Conservation (phyloP, 2,113 vertebrate species). For the human (Homo sapiens) region DNA sequence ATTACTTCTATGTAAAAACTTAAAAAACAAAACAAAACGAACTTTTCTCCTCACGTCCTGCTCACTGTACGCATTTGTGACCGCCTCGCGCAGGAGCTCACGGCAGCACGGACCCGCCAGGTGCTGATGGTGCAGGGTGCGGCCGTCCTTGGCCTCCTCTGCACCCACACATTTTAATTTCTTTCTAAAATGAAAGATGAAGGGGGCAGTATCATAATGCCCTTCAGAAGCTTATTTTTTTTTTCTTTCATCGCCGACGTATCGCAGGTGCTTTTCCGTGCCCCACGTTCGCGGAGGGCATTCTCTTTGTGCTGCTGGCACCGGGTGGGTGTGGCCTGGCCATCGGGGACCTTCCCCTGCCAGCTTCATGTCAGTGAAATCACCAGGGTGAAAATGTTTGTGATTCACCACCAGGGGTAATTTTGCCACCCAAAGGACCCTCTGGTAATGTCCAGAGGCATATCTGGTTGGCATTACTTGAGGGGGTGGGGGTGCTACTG, state of each 20-base stretch:
- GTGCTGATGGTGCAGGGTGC: accelerated
- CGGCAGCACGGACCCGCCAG: accelerated
- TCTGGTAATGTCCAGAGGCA: accelerated
- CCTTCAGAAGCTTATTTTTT: accelerated
- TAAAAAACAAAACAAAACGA: neutral
- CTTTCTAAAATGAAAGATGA: neutral
- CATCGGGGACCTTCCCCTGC: no score
- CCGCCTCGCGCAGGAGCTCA: accelerated
- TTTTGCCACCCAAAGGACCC: neutral
- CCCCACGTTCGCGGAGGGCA: accelerated
- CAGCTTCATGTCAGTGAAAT: neutral
- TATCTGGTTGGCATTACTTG: accelerated
- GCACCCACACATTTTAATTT: accelerated
- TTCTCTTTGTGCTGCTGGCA: no score
- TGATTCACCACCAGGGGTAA: neutral
- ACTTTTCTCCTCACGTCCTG: accelerated
- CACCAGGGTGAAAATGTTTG: no score
- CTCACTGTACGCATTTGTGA: accelerated
- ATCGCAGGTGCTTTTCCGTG: accelerated
- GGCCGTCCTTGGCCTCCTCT: accelerated
- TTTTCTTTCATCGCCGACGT: accelerated
- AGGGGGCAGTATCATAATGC: accelerated
- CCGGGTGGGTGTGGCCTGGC: neutral
- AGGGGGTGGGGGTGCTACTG: accelerated
- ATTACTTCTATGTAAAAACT: accelerated